Evolutionary conservation across 2,797 vertebrate genomes (phyloP).

Genomic region (Micropoecilia bifurca): DNA sequence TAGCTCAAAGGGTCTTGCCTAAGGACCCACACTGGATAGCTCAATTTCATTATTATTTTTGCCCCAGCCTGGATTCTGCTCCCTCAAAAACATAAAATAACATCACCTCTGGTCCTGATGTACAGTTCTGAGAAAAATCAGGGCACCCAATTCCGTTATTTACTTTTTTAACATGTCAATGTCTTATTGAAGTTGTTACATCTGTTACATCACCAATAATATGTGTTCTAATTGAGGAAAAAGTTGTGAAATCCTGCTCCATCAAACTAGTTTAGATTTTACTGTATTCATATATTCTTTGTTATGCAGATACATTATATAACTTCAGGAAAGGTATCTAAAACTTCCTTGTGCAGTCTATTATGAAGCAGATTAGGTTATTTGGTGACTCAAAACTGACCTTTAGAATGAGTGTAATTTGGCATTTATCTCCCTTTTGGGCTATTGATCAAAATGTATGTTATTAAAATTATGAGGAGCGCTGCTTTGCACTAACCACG

Average conservation of each 20-base stretch:
- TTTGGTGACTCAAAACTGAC: slow-evolving; percentile 6
- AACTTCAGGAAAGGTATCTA: not conserved
- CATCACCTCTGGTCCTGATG: not conserved
- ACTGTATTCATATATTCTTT: too few species aligned
- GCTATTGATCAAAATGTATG: slow-evolving; percentile 45
- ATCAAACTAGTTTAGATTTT: too few species aligned
- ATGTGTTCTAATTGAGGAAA: not conserved
- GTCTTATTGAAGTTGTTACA: not conserved
- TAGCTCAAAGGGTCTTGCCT: too few species aligned
- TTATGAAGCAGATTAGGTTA: not conserved
- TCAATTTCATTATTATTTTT: too few species aligned
- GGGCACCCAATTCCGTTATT: not conserved
- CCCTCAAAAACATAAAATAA: not conserved
- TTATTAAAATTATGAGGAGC: slow-evolving; percentile 53
- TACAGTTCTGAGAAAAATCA: not conserved
- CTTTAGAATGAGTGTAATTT: slow-evolving; percentile 19
- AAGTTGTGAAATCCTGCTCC: not conserved
- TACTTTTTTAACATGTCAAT: not conserved
- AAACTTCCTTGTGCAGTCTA: not conserved
- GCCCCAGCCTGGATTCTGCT: not conserved
- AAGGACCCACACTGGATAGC: too few species aligned
- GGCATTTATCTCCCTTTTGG: slow-evolving; percentile 14
- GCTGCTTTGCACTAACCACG: slow-evolving; percentile 42
- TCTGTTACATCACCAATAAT: not conserved
- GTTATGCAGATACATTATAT: too few species aligned